Evolutionary conservation across 1,140 invertebrate genomes (phyloP).

Genomic region (Drosophila arawakana): DNA sequence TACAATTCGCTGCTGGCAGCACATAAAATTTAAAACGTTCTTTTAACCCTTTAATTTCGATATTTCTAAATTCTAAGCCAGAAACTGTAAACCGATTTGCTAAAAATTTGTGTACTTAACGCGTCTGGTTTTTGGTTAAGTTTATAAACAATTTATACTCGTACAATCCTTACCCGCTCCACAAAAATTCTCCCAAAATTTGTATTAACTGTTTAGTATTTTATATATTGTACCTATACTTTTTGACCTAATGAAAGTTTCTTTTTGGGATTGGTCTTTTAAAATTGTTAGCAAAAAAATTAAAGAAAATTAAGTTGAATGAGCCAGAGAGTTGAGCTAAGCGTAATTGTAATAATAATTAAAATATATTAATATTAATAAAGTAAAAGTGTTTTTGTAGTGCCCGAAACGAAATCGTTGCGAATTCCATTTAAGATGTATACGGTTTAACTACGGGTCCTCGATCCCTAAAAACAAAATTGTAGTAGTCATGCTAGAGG

Average conservation of each 20-base stretch:
- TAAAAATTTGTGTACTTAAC: slow-evolving; percentile 67
- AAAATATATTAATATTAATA: slow-evolving; percentile 28
- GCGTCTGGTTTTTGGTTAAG: slow-evolving; percentile 54
- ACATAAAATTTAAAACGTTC: slow-evolving; percentile 14
- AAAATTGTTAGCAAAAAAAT: slow-evolving; percentile 30
- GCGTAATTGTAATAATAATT: slow-evolving; percentile 40
- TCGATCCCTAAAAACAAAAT: slow-evolving; percentile 1
- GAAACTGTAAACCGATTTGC: slow-evolving; percentile 29
- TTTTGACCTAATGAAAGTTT: slow-evolving; percentile 28
- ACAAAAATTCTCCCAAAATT: slow-evolving; percentile 32
- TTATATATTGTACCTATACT: slow-evolving; percentile 61
- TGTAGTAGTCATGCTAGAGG: slow-evolving; percentile 42
- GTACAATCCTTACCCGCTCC: slow-evolving; percentile 56
- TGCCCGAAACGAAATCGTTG: slow-evolving; percentile 51
- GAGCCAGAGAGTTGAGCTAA: slow-evolving; percentile 1
- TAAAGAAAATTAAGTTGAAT: slow-evolving; percentile 5
- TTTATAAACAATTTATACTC: slow-evolving; percentile 49
- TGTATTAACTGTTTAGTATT: slow-evolving; percentile 78
- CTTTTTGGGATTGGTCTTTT: slow-evolving; percentile 53
- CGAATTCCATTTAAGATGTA: slow-evolving; percentile 32
- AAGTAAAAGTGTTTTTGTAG: slow-evolving; percentile 71
- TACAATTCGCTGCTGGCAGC: slow-evolving; percentile 70
- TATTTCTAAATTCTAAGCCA: not conserved
- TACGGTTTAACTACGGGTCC: slow-evolving; percentile 26
- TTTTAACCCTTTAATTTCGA: too few species aligned